Evolutionary conservation across 2,113 vertebrate genomes (phyloP).

Genomic region (Macheiramphus alcinus): DNA sequence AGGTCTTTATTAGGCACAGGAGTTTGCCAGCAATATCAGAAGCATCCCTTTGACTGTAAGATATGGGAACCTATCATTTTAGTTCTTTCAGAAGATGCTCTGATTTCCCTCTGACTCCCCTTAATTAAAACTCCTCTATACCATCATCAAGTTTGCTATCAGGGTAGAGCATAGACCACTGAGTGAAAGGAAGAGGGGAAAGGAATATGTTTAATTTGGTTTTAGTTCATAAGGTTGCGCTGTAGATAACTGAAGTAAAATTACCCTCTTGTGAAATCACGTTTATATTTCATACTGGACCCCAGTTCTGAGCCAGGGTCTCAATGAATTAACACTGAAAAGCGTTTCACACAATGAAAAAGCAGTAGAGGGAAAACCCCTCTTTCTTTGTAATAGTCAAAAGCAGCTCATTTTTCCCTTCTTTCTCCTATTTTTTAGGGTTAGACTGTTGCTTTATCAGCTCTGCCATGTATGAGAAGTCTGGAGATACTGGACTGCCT

Average conservation of each 20-base stretch:
- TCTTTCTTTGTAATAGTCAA: neutral
- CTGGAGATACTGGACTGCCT: neutral
- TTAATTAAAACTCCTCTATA: neutral
- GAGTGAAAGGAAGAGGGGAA: neutral
- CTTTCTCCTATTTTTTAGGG: neutral
- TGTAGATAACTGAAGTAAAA: neutral
- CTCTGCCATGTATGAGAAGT: neutral
- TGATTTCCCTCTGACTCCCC: neutral
- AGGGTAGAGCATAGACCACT: neutral
- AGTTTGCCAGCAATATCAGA: conserved; percentile 60
- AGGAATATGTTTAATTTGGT: neutral
- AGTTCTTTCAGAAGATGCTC: neutral
- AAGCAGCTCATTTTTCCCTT: neutral
- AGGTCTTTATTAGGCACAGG: conserved; percentile 66
- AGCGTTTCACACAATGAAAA: neutral
- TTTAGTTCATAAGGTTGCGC: neutral
- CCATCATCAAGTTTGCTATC: neutral
- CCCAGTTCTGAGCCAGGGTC: neutral
- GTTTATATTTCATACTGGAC: neutral
- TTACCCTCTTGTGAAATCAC: neutral
- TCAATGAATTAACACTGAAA: neutral
- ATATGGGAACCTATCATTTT: neutral
- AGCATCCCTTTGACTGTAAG: neutral
- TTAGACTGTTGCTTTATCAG: neutral
- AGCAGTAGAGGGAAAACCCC: neutral